Conservation (phyloP, 2,888 invertebrate genomes). For the Augochlorella aurata region DNA sequence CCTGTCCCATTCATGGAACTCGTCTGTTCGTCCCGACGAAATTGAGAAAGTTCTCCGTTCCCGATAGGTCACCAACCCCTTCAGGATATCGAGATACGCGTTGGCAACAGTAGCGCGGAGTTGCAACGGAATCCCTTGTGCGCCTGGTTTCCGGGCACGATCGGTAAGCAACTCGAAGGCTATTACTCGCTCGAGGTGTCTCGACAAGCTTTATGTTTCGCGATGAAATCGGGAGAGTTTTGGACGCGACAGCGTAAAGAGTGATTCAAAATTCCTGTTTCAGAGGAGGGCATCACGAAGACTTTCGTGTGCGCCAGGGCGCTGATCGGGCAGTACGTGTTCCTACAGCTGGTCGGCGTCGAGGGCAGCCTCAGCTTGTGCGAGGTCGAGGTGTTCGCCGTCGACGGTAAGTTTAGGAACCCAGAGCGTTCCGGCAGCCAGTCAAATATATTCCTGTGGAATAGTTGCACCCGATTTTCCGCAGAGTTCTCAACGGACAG, state of each 20-base stretch:
- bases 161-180: constrained; percentile 84
- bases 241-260: too few species aligned
- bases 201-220: too few species aligned
- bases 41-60: constrained; percentile 13
- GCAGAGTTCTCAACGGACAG: constrained; percentile 93
- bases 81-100: constrained; percentile 93
- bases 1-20: neutral
- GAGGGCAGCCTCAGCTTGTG: constrained; percentile 94
- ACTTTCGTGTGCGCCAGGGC: constrained; percentile 94
- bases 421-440: neutral
- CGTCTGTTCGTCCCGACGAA: neutral
- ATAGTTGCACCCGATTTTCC: constrained; percentile 60
- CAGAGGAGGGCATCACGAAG: constrained; percentile 95
- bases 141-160: constrained; percentile 96
- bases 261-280: constrained; percentile 19
- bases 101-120: constrained; percentile 95
- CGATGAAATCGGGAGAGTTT: too few species aligned
- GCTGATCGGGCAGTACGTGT: constrained; percentile 93
- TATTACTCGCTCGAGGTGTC: neutral
- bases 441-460: constrained; percentile 3
- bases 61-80: constrained; percentile 91
- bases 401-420: constrained; percentile 86
- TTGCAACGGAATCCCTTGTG: constrained; percentile 94
- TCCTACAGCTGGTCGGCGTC: constrained; percentile 94
- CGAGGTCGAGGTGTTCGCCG: constrained; percentile 95